Conservation (phyloP, 2,888 invertebrate species). For the Pristionchus arcanus region DNA sequence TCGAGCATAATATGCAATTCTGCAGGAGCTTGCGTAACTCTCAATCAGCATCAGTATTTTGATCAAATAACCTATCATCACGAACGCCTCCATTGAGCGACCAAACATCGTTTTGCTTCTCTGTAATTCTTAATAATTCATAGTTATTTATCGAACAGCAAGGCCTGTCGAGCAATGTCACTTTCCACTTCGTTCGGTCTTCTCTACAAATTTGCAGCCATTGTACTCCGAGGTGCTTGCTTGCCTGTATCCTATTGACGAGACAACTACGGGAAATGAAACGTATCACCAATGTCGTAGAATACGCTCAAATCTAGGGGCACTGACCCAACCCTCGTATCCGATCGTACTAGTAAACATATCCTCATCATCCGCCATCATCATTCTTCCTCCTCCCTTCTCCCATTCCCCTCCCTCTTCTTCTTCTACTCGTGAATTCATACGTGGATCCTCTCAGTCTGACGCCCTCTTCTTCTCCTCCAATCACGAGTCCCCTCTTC, state of each 20-base stretch:
- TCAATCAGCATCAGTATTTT: neutral
- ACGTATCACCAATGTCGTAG: too few relatives aligned
- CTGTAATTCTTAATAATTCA: too few relatives aligned
- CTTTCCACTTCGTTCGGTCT: too few relatives aligned
- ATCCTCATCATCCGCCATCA: neutral
- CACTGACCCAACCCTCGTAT: neutral
- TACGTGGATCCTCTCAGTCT: slow-evolving; percentile 23
- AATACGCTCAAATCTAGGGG: too few relatives aligned
- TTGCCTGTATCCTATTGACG: too few relatives aligned
- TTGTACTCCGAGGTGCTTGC: too few relatives aligned
- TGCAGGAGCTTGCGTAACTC: too few relatives aligned
- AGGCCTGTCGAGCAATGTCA: too few relatives aligned
- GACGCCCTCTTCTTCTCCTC: slow-evolving; percentile 26
- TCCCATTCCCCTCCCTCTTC: slow-evolving; percentile 23
- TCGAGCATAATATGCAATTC: too few relatives aligned
- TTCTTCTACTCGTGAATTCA: slow-evolving; percentile 24
- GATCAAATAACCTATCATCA: neutral
- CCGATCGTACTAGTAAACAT: neutral
- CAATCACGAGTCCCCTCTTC: slow-evolving; percentile 30
- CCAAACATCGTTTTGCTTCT: neutral
- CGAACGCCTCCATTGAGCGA: neutral
- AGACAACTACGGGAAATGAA: too few relatives aligned
- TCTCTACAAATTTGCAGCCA: too few relatives aligned
- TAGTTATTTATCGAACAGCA: too few relatives aligned
- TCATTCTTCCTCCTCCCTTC: slow-evolving; percentile 5